These are phyloP conservation scores for Zosterops pallidus DNA, from an alignment of 2,113 vertebrate species.

Conservation along the genomic window DNA sequence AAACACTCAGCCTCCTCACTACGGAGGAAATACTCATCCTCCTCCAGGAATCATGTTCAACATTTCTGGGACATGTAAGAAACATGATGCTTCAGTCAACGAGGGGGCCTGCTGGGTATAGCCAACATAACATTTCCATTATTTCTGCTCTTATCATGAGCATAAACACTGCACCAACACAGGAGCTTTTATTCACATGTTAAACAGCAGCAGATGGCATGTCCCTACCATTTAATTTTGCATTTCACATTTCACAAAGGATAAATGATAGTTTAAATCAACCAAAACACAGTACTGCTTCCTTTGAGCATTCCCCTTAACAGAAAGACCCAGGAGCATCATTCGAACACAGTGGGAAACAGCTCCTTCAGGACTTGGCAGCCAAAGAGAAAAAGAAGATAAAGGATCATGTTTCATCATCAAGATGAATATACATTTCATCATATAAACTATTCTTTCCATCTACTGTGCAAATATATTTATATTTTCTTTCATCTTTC, in stretches of 20 bases:
- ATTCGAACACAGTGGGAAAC: not conserved
- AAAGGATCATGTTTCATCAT: not conserved
- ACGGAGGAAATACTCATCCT: not conserved
- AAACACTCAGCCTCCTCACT: not conserved
- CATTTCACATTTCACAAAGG: not conserved
- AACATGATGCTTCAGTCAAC: not conserved
- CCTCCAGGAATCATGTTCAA: not conserved
- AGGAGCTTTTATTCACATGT: not conserved
- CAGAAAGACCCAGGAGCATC: not conserved
- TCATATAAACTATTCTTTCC: not conserved
- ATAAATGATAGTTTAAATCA: not conserved
- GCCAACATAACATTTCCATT: not conserved
- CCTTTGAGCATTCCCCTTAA: not conserved
- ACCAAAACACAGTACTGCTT: not conserved
- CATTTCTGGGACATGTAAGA: not conserved
- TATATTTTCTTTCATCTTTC: not conserved
- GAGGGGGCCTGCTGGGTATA: not conserved
- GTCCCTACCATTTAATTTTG: not conserved
- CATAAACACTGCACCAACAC: not conserved
- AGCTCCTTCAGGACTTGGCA: not conserved
- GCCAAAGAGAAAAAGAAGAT: not conserved
- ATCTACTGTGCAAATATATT: not conserved
- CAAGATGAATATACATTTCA: not conserved
- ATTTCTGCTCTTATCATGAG: not conserved
- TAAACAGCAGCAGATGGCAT: slow-evolving; percentile 8